Evolutionary conservation across 2,797 vertebrate genomes (phyloP).

Genomic region (Pangasius djambal): DNA sequence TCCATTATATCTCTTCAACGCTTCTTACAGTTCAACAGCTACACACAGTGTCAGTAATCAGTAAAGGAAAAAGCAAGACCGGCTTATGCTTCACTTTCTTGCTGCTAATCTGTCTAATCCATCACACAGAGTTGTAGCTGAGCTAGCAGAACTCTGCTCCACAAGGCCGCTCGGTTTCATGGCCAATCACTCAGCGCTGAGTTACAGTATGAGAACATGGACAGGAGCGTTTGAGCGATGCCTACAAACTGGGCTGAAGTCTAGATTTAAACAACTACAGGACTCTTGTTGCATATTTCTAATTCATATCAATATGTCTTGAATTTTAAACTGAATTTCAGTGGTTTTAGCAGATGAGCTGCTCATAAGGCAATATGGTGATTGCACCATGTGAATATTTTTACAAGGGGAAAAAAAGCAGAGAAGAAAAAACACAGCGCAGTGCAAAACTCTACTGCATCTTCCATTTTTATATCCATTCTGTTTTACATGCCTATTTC

Average conservation of each 20-base stretch:
- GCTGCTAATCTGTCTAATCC: conserved; percentile 13
- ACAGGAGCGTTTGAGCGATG: not conserved
- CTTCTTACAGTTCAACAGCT: not conserved
- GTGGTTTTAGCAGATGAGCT: not conserved
- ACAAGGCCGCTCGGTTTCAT: not conserved
- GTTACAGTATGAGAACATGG: not conserved
- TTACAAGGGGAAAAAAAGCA: not conserved
- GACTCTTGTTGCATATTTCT: not conserved
- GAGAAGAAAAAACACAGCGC: not conserved
- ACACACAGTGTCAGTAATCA: conserved; percentile 5
- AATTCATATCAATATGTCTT: not conserved
- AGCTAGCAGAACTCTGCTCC: not conserved
- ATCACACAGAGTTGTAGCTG: conserved; percentile 17
- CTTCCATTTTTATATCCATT: not conserved
- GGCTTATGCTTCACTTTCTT: not conserved
- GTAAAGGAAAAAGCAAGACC: not conserved
- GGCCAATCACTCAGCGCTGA: not conserved
- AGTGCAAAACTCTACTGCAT: not conserved
- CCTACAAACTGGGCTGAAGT: not conserved
- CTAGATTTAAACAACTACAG: not conserved
- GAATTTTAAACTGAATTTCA: not conserved
- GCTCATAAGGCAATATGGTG: not conserved
- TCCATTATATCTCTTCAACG: not conserved
- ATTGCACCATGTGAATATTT: not conserved
- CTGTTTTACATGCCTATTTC: not conserved